phyloP scores from a whole-genome alignment of 2,797 vertebrate genomes.

The Hoplostethus mediterraneus region DNA sequence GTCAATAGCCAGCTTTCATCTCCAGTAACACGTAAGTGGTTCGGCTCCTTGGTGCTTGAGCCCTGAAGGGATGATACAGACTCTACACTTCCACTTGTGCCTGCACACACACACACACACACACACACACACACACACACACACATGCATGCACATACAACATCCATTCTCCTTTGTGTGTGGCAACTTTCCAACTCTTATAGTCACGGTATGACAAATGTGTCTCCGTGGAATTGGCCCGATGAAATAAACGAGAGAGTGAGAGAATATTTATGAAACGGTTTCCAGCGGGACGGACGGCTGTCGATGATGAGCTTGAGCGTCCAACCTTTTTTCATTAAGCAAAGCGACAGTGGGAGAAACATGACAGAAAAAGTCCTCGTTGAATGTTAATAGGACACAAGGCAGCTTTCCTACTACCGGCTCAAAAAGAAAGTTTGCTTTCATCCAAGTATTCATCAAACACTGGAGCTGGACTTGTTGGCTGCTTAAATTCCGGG shows the following conservation, averaged over 20 bases:
- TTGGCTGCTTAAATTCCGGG: constrained; percentile 11
- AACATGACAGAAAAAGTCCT: constrained; percentile 3
- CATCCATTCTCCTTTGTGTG: neutral
- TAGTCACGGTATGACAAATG: constrained; percentile 11
- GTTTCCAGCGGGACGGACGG: constrained; percentile 8
- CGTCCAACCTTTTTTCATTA: constrained; percentile 33
- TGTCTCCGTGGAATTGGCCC: constrained; percentile 18
- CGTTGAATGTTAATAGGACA: constrained; percentile 34
- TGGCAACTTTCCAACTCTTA: neutral
- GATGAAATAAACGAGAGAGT: constrained; percentile 29
- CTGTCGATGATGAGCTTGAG: constrained; percentile 42
- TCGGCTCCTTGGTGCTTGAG: neutral
- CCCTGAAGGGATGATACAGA: constrained; percentile 10
- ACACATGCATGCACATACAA: neutral
- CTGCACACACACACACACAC: neutral
- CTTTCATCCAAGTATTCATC: neutral
- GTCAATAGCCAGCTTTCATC: constrained; percentile 20
- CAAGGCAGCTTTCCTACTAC: constrained; percentile 1
- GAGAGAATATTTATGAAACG: constrained; percentile 34
- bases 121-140: neutral
- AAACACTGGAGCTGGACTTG: neutral
- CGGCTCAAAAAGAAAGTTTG: constrained; percentile 27
- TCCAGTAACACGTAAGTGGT: constrained; percentile 21
- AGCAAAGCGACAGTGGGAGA: constrained; percentile 8
- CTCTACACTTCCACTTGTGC: neutral